phyloP scores from a whole-genome alignment of 2,113 vertebrate genomes.

The Cyprinus carpio region DNA sequence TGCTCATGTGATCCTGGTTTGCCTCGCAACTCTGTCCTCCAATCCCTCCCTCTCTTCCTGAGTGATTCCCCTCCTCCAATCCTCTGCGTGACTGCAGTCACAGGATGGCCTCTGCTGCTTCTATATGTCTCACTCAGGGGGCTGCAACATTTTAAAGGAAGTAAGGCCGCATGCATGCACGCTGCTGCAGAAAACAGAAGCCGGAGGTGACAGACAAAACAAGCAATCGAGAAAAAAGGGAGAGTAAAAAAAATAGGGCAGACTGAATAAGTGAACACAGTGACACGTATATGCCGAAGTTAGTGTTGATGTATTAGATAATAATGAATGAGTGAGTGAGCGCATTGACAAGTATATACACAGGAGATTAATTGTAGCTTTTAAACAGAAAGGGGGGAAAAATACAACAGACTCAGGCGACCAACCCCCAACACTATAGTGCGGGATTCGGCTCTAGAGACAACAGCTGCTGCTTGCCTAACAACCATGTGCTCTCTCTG shows the following conservation, averaged over 20 bases:
- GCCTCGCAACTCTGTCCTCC: constrained; percentile 79
- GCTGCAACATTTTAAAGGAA: constrained; percentile 15
- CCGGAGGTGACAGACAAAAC: constrained; percentile 8
- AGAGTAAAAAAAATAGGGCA: background rate
- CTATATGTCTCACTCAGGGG: background rate
- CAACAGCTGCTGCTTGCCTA: constrained; percentile 68
- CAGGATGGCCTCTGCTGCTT: constrained; percentile 23
- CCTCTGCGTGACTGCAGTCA: constrained; percentile 38
- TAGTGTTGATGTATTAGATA: too few relatives aligned
- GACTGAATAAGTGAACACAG: background rate
- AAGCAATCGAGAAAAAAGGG: background rate
- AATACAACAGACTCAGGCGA: background rate
- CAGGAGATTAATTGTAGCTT: constrained; percentile 8
- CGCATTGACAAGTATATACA: background rate
- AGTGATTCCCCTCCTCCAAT: constrained; percentile 61
- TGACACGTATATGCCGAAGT: background rate
- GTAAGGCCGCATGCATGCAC: constrained; percentile 6
- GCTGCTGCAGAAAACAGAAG: constrained; percentile 38
- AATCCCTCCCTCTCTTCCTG: constrained; percentile 55
- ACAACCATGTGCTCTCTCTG: constrained; percentile 34
- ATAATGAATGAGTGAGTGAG: too few relatives aligned
- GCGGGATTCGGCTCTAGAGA: constrained; percentile 54
- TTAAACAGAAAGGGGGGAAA: background rate
- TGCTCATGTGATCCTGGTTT: constrained; percentile 83
- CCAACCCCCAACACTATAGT: constrained; percentile 61